phyloP scores from a whole-genome alignment of 2,797 vertebrate genomes.

The Scolopax rusticola region DNA sequence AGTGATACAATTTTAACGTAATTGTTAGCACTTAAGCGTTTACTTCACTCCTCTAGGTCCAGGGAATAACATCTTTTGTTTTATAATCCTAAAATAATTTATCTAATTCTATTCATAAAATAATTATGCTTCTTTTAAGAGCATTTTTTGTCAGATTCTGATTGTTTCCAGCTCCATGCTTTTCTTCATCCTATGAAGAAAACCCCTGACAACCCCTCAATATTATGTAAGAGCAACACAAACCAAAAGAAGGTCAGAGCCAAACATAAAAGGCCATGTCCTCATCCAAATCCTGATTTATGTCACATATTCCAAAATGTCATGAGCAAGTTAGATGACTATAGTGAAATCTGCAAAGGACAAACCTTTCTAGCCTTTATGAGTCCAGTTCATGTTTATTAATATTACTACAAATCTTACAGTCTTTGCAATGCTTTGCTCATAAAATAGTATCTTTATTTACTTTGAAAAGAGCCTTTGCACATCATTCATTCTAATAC shows the following conservation, averaged over 20 bases:
- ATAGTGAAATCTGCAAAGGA: neutral
- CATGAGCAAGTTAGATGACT: neutral
- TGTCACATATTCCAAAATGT: neutral
- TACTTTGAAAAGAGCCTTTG: neutral
- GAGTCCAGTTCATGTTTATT: neutral
- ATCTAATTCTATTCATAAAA: slow-evolving; percentile 39
- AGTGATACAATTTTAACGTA: neutral
- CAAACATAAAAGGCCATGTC: neutral
- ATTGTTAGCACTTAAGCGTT: neutral
- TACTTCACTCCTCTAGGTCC: neutral
- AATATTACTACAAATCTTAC: neutral
- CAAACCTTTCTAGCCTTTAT: neutral
- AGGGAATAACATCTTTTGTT: slow-evolving; percentile 22
- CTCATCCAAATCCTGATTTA: neutral
- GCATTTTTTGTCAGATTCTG: slow-evolving; percentile 2
- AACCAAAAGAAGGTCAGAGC: neutral
- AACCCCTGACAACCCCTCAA: neutral
- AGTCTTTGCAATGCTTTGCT: neutral
- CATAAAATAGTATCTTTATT: neutral
- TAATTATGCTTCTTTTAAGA: slow-evolving; percentile 19
- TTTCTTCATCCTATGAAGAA: neutral
- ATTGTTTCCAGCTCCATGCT: neutral
- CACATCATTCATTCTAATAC: neutral
- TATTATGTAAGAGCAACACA: neutral
- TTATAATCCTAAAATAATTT: slow-evolving; percentile 16